phyloP scores from a whole-genome alignment of 2,888 invertebrate species.

The Drosophila macrospina region DNA sequence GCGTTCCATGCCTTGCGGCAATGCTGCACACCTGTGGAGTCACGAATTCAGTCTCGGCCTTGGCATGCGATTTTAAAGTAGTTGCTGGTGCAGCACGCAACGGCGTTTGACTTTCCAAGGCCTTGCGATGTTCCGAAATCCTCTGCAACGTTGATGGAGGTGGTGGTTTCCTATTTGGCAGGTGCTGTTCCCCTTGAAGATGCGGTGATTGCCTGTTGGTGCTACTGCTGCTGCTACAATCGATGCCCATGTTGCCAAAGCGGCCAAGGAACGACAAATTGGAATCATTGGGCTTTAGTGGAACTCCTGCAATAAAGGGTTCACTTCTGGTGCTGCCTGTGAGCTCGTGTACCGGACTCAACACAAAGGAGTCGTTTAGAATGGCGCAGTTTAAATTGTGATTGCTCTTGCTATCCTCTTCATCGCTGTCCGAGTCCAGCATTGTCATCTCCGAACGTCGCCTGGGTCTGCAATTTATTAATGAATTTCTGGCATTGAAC shows the following conservation, averaged over 20 bases:
- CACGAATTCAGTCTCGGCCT: constrained; percentile 74
- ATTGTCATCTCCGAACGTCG: constrained; percentile 82
- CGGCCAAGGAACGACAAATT: constrained; percentile 75
- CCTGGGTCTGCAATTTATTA: constrained; percentile 73
- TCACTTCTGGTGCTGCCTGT: constrained; percentile 47
- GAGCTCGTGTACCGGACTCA: constrained; percentile 77
- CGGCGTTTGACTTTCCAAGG: constrained; percentile 65
- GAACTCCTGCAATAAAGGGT: constrained; percentile 34
- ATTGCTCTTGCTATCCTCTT: constrained; percentile 72
- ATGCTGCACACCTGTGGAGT: constrained; percentile 83
- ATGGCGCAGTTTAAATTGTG: constrained; percentile 84
- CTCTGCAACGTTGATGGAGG: constrained; percentile 39
- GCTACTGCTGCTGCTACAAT: constrained; percentile 49
- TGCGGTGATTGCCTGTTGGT: constrained; percentile 4
- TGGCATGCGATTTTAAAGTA: constrained; percentile 24
- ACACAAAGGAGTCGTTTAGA: constrained; percentile 83
- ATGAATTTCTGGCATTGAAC: neutral
- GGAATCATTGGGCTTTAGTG: constrained; percentile 44
- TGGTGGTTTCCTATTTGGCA: constrained; percentile 43
- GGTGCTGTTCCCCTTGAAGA: neutral
- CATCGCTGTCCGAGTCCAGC: constrained; percentile 82
- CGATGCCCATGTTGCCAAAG: constrained; percentile 80
- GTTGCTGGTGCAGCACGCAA: constrained; percentile 44
- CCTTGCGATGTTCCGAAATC: constrained; percentile 50
- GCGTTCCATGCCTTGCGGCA: constrained; percentile 62